Conservation (phyloP, 2,888 invertebrate genomes). For the Diachrysia chrysitis region DNA sequence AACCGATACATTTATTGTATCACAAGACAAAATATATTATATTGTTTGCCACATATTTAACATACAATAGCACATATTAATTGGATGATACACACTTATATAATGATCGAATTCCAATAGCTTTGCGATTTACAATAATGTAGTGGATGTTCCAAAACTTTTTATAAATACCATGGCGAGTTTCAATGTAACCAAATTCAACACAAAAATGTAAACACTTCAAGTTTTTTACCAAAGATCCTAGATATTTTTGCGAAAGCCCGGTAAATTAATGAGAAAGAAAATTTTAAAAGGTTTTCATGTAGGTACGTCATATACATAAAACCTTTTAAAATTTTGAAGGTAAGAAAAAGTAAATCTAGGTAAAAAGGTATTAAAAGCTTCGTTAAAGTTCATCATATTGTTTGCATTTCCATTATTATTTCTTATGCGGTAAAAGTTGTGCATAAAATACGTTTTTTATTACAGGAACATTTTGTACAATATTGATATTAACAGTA, state of each 20-base stretch:
- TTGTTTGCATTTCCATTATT: constrained; percentile 33
- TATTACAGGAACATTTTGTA: constrained; percentile 14
- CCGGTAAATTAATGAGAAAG: too few relatives aligned
- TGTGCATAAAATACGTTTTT: constrained; percentile 32
- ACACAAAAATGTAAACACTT: constrained; percentile 17
- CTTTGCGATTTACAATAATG: too few relatives aligned
- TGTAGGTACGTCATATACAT: constrained; percentile 44
- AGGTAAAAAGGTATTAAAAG: constrained; percentile 30
- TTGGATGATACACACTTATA: constrained; percentile 25
- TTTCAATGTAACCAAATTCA: neutral
- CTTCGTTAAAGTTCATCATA: constrained; percentile 23
- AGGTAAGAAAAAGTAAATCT: constrained; percentile 37
- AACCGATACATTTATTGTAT: constrained; percentile 30
- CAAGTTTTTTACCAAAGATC: too few relatives aligned
- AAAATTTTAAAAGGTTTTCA: constrained; percentile 30
- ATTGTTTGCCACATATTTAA: constrained; percentile 39
- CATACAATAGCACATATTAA: constrained; percentile 26
- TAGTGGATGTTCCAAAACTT: neutral
- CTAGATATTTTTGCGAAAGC: too few relatives aligned
- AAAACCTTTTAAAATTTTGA: constrained; percentile 49
- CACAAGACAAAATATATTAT: constrained; percentile 45
- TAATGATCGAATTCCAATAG: constrained; percentile 16
- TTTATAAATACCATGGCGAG: neutral
- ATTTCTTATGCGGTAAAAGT: constrained; percentile 30
- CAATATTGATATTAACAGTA: too few relatives aligned